Base-by-base conservation (phyloP, 2,888 invertebrate genomes). In the Tortricodes alternella region DNA sequence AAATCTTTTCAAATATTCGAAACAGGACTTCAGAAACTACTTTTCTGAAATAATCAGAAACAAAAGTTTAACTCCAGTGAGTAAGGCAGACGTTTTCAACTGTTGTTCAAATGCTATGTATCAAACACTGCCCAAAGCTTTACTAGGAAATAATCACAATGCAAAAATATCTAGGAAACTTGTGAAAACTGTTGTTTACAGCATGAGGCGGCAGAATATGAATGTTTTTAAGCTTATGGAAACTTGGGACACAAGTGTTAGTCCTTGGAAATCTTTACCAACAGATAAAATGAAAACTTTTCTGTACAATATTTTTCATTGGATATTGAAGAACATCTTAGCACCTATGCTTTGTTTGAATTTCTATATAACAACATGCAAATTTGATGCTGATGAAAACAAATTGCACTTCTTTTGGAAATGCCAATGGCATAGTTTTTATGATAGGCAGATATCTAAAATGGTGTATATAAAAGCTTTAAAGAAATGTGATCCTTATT, bases 341-440 rank as follows among this genome's bases (percentile, higher is more conserved):
- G 75, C 86, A 32, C 67, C 85, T n/a, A 80, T 90, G 37, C 78
- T 91, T 59, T 72, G 72, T 19, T 66, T 90, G 15, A 87, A 85
- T 60, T 91, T 88, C 68, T 84, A 87, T 74, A 85, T 90, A 3
- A 88, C 91, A 13, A 83, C 85, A 37, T 82, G 83, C 43, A 89
- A 88, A 75, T 61, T 85, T 8, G 83, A 88, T 62, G 64, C 72
- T 0, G 82, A 91, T 71, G 87, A 90, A 67, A 80, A 87, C 61
- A 88, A 85, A 67, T 73, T 91, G 23, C 72, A 83, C 71, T 91
- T 75, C 62, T 90, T 88, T 67, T 80, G 79, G 75, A 90, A 87
- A 73, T 63, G 71, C 41, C 72, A 85, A 34, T 91, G 91, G 91
- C 91, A 91, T 65, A 82, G 86, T 58, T 87, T 82, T 64, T 88